phyloP scores from a whole-genome alignment of 2,797 vertebrate species.

The Hozukius guyotensis region DNA sequence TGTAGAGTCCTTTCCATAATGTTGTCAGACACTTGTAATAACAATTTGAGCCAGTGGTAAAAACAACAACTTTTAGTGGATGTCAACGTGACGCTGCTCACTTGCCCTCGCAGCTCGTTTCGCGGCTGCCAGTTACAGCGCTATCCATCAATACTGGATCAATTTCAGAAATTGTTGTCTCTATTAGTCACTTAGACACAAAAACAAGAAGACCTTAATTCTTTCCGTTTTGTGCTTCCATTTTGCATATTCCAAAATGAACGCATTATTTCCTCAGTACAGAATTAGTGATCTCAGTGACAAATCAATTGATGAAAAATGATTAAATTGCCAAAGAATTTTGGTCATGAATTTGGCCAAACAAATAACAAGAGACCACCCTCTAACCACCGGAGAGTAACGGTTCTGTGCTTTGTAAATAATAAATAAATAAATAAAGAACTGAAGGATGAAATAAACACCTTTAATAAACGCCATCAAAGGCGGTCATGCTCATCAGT shows the following conservation, averaged over 20 bases:
- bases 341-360: not conserved
- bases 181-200: too few relatives aligned
- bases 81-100: too few relatives aligned
- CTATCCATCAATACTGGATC: too few relatives aligned
- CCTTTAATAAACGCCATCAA: slow-evolving; percentile 5
- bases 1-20: too few relatives aligned
- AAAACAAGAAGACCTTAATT: too few relatives aligned
- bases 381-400: not conserved
- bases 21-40: too few relatives aligned
- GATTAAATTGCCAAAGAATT: not conserved
- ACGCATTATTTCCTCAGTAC: not conserved
- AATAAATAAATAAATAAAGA: not conserved
- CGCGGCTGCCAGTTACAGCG: too few relatives aligned
- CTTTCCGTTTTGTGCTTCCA: not conserved
- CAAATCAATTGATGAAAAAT: not conserved
- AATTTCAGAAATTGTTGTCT: too few relatives aligned
- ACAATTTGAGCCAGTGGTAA: too few relatives aligned
- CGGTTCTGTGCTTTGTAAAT: not conserved
- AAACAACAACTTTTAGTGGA: too few relatives aligned
- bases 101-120: too few relatives aligned
- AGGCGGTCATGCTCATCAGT: slow-evolving; percentile 2
- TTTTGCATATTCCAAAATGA: not conserved
- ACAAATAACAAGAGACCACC: not conserved
- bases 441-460: slow-evolving; percentile 10
- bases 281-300: not conserved